Conservation (phyloP, 2,888 invertebrate species). For the Chouioia cunea region DNA sequence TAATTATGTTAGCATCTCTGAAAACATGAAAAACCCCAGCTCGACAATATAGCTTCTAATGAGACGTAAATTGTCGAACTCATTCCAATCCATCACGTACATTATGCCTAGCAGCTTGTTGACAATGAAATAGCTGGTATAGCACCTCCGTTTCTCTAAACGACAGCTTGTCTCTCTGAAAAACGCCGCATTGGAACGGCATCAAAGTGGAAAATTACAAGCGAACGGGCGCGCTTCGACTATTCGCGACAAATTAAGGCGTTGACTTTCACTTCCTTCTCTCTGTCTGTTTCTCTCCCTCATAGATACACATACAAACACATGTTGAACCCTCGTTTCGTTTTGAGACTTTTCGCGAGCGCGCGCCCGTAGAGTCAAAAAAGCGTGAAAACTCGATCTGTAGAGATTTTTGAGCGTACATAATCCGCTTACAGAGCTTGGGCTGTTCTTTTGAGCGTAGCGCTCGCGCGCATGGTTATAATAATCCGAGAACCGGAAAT, state of each 20-base stretch:
- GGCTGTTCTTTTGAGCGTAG: slow-evolving; percentile 50
- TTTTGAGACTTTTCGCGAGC: background rate
- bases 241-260: slow-evolving; percentile 43
- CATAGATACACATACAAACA: background rate
- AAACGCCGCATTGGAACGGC: slow-evolving; percentile 25
- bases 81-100: too few relatives aligned
- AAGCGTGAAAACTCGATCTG: slow-evolving; percentile 57
- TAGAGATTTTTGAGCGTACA: slow-evolving; percentile 53
- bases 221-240: background rate
- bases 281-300: background rate
- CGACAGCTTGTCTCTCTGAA: background rate
- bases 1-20: too few relatives aligned
- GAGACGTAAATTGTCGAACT: too few relatives aligned
- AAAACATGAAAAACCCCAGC: too few relatives aligned
- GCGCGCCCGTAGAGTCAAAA: slow-evolving; percentile 52
- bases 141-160: too few relatives aligned
- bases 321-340: background rate
- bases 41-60: too few relatives aligned
- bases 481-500: slow-evolving; percentile 69
- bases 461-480: slow-evolving; percentile 45
- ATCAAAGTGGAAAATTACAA: slow-evolving; percentile 46
- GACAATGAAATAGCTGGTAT: too few relatives aligned
- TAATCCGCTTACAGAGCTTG: slow-evolving; percentile 64
- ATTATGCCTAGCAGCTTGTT: too few relatives aligned
- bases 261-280: slow-evolving; percentile 46